phyloP scores from a whole-genome alignment of 2,888 invertebrate species.

The Chymomyza caudatula region DNA sequence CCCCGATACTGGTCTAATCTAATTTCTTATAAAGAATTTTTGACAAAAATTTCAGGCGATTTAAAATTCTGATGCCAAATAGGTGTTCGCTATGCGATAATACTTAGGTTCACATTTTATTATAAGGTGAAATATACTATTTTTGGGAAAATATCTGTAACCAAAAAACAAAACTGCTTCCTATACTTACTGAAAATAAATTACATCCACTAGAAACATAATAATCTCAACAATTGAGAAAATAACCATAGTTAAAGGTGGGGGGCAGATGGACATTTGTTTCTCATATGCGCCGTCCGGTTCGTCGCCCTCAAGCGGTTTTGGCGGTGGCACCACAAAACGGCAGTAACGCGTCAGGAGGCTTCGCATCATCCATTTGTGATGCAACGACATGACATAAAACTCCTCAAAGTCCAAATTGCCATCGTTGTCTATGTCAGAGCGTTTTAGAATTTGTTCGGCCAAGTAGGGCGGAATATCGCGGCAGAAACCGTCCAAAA shows the following conservation, averaged over 20 bases:
- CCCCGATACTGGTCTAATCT: too few species aligned
- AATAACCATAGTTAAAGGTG: conserved; percentile 93
- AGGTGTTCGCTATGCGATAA: too few species aligned
- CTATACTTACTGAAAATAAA: conserved; percentile 76
- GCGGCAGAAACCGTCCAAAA: conserved; percentile 76
- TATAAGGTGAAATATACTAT: too few species aligned
- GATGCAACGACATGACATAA: conserved; percentile 81
- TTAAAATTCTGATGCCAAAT: too few species aligned
- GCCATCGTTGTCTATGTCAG: conserved; percentile 83
- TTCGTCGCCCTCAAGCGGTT: conserved; percentile 75
- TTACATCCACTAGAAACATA: conserved; percentile 80
- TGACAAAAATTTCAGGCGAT: too few species aligned
- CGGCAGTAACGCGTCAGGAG: conserved; percentile 74
- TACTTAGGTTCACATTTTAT: too few species aligned
- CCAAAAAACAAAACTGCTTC: too few species aligned
- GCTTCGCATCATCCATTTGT: conserved; percentile 78
- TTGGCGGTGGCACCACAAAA: conserved; percentile 74
- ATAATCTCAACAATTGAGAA: conserved; percentile 92
- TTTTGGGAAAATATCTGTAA: too few species aligned
- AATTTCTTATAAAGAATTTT: too few species aligned
- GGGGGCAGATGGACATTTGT: conserved; percentile 95
- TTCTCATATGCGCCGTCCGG: conserved; percentile 90
- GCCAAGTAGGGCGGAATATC: conserved; percentile 85
- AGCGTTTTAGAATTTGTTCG: conserved; percentile 82
- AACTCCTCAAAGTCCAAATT: conserved; percentile 85